phyloP scores from a whole-genome alignment of 2,888 invertebrate genomes.

The Ganaspis brasiliensis region DNA sequence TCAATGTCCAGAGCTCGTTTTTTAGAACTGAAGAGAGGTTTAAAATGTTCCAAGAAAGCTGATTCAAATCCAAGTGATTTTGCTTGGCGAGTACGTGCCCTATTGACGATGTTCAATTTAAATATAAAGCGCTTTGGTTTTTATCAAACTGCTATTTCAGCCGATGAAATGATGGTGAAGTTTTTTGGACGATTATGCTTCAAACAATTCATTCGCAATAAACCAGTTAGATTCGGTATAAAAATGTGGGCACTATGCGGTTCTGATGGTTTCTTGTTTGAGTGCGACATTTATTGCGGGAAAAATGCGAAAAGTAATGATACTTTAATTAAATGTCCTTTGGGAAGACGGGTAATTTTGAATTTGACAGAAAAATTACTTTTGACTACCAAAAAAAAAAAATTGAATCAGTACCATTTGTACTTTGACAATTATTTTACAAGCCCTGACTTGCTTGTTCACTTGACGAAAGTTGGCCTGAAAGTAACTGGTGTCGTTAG shows the following conservation, averaged over 20 bases:
- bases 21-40: too few relatives aligned
- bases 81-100: constrained; percentile 36
- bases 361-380: constrained; percentile 52
- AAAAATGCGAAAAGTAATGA: constrained; percentile 27
- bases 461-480: constrained; percentile 55
- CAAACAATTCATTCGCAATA: constrained; percentile 50
- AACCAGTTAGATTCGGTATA: constrained; percentile 54
- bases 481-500: constrained; percentile 54
- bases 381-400: constrained; percentile 45
- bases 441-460: constrained; percentile 55
- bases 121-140: constrained; percentile 24
- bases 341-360: constrained; percentile 55
- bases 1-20: too few relatives aligned
- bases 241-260: constrained; percentile 54
- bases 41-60: constrained; percentile 10
- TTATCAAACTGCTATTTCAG: background rate
- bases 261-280: constrained; percentile 51
- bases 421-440: constrained; percentile 57
- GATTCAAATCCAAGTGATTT: constrained; percentile 15
- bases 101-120: constrained; percentile 9
- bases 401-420: constrained; percentile 53
- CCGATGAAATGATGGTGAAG: constrained; percentile 50
- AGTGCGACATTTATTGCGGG: constrained; percentile 53
- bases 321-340: constrained; percentile 50
- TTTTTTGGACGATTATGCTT: constrained; percentile 50